Evolutionary conservation across 2,888 invertebrate genomes (phyloP).

Genomic region (Tipula confusa): DNA sequence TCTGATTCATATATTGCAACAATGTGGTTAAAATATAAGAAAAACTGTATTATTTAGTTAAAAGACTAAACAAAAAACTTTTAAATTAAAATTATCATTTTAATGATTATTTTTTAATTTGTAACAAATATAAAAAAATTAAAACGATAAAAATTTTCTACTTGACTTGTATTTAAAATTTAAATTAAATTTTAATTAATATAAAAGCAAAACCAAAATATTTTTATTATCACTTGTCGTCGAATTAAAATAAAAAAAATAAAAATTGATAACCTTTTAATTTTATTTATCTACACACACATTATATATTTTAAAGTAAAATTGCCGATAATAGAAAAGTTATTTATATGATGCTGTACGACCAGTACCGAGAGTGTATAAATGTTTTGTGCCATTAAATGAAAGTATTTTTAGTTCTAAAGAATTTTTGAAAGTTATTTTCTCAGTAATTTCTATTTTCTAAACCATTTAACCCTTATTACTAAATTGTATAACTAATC

Average conservation of each 20-base stretch:
- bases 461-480: constrained; percentile 30
- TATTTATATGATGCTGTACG: background rate
- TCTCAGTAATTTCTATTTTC: constrained; percentile 27
- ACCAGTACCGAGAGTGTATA: too few relatives aligned
- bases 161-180: constrained; percentile 25
- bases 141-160: constrained; percentile 20
- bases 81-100: background rate
- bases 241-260: background rate
- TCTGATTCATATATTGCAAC: background rate
- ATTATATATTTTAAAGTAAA: background rate
- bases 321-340: background rate
- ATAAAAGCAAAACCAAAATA: constrained; percentile 4
- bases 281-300: background rate
- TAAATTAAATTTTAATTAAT: constrained; percentile 12
- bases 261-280: background rate
- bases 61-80: background rate
- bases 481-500: constrained; percentile 27
- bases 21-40: background rate
- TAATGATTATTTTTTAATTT: constrained; percentile 7
- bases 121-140: background rate
- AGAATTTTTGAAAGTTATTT: background rate
- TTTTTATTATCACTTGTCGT: background rate
- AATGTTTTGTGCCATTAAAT: background rate
- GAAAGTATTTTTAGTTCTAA: background rate
- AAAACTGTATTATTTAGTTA: background rate